Evolutionary conservation across 2,113 vertebrate species (phyloP).

Genomic region (Panthera leo): DNA sequence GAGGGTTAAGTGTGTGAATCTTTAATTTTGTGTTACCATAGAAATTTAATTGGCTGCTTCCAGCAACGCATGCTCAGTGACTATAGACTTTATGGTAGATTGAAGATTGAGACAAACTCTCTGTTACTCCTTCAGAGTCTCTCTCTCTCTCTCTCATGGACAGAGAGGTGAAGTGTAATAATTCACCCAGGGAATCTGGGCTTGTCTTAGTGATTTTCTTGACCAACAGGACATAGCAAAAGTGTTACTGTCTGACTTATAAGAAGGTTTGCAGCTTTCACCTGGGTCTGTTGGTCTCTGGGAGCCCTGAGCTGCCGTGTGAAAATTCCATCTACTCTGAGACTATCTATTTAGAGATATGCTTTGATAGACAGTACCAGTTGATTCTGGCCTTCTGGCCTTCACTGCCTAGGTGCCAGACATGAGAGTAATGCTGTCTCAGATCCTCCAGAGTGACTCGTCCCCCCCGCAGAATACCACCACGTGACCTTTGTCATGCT

Average conservation of each 20-base stretch:
- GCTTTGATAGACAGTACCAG: neutral
- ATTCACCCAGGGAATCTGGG: neutral
- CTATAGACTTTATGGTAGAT: neutral
- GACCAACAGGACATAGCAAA: neutral
- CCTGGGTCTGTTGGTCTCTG: neutral
- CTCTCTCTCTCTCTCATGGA: neutral
- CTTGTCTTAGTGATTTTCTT: neutral
- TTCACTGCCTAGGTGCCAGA: neutral
- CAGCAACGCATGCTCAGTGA: neutral
- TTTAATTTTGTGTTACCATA: neutral
- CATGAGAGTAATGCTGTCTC: neutral
- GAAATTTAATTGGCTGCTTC: neutral
- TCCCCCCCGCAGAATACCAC: neutral
- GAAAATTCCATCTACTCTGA: neutral
- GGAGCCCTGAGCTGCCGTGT: neutral
- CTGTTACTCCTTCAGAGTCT: neutral
- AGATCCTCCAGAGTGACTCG: neutral
- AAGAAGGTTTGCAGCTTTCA: neutral
- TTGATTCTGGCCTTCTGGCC: neutral
- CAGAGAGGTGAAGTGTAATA: neutral
- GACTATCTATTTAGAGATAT: neutral
- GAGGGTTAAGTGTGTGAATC: neutral
- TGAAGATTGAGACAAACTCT: neutral
- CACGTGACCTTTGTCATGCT: neutral
- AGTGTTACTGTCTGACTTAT: neutral